Percentiles rank a stretch among this genome's conserved stretches.
Evolutionary conservation across 2,113 vertebrate genomes (phyloP).

Genomic region (Synchiropus splendidus): DNA sequence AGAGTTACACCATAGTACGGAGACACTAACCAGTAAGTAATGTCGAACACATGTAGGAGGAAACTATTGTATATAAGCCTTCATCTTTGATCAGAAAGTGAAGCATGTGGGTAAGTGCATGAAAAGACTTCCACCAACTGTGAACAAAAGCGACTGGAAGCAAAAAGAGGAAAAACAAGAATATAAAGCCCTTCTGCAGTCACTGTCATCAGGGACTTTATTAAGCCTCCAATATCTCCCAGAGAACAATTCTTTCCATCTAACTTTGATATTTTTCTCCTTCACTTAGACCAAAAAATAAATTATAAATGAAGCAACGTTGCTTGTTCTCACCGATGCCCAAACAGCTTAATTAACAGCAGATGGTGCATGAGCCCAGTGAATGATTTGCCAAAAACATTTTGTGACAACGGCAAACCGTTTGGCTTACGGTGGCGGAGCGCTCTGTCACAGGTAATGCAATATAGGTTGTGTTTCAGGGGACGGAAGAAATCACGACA

Average conservation of each 20-base stretch:
- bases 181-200: constrained; percentile 14
- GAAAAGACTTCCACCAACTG: constrained; percentile 3
- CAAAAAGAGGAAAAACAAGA: constrained; percentile 4
- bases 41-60: too few relatives aligned
- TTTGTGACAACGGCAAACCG: constrained; percentile 9
- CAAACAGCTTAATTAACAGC: not conserved
- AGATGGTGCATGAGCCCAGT: constrained; percentile 1
- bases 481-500: constrained; percentile 32
- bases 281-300: constrained; percentile 6
- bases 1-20: too few relatives aligned
- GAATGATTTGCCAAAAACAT: constrained; percentile 11
- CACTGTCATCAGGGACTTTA: constrained; percentile 22
- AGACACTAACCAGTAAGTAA: too few relatives aligned
- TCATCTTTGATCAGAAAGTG: too few relatives aligned
- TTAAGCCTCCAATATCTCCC: constrained; percentile 31
- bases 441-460: constrained; percentile 30
- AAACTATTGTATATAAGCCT: too few relatives aligned
- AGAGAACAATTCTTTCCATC: constrained; percentile 22
- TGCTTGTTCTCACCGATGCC: constrained; percentile 7
- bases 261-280: constrained; percentile 1
- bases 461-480: constrained; percentile 27
- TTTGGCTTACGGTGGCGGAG: constrained; percentile 9
- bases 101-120: not conserved
- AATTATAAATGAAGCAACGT: constrained; percentile 36
- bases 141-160: not conserved